A percentile compares a stretch with the other conserved stretches of the same genome.
Conservation (phyloP, 2,113 vertebrate species). For the Struthidea cinerea region DNA sequence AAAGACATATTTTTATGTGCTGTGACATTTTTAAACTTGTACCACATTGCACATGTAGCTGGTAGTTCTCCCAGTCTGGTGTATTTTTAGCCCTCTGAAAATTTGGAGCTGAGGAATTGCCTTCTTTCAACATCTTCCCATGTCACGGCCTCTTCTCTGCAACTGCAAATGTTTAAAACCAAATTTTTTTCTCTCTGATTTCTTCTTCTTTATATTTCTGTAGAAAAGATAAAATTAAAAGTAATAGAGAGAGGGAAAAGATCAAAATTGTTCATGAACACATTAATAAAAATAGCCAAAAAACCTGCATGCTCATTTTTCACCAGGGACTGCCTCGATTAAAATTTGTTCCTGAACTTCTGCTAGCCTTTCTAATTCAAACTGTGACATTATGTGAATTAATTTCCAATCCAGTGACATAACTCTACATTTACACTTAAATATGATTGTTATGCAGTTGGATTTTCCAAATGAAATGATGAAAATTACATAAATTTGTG, state of each 20-base stretch:
- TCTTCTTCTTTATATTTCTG: neutral
- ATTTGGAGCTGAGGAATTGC: neutral
- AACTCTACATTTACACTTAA: neutral
- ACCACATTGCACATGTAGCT: conserved; percentile 51
- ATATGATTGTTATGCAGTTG: neutral
- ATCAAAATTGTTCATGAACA: neutral
- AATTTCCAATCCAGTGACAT: neutral
- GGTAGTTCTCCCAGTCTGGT: conserved; percentile 45
- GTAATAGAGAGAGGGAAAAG: neutral
- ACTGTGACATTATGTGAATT: neutral
- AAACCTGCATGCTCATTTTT: neutral
- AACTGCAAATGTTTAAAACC: conserved; percentile 24
- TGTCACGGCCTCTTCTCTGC: conserved; percentile 12
- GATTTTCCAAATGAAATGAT: neutral
- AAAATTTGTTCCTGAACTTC: neutral
- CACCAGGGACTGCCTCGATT: neutral
- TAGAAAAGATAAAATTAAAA: conserved; percentile 27
- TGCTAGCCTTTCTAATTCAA: neutral
- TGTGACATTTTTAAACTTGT: conserved; percentile 64
- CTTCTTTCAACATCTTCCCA: conserved; percentile 45
- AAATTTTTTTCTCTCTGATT: neutral
- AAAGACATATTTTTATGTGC: conserved; percentile 39
- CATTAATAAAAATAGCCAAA: neutral
- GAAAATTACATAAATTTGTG: neutral
- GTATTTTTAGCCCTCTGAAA: conserved; percentile 57